phyloP scores from a whole-genome alignment of 2,888 invertebrate genomes.

The Pediacus dermestoides region DNA sequence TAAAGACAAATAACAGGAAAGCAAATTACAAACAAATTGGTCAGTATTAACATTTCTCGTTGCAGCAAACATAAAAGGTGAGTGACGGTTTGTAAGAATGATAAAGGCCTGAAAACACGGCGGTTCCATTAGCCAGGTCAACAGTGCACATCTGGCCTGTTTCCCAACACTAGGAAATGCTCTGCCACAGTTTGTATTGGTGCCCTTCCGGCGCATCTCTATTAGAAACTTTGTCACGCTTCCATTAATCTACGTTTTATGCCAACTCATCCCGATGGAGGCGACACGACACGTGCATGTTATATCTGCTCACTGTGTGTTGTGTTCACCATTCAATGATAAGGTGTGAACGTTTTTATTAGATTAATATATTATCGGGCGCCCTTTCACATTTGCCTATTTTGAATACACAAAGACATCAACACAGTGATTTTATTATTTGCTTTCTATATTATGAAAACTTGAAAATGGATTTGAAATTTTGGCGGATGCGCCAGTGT shows the following conservation, averaged over 20 bases:
- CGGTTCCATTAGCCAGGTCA: slow-evolving; percentile 45
- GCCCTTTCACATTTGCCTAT: too few relatives aligned
- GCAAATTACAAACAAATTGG: slow-evolving; percentile 5
- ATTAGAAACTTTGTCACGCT: slow-evolving; percentile 40
- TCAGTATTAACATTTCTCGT: slow-evolving; percentile 6
- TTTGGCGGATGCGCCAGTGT: too few relatives aligned
- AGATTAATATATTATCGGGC: too few relatives aligned
- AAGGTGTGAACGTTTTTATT: too few relatives aligned
- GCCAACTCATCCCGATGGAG: slow-evolving; percentile 36
- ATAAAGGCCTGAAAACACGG: slow-evolving; percentile 38
- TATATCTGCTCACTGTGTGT: slow-evolving; percentile 34
- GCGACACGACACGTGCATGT: slow-evolving; percentile 33
- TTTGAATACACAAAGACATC: too few relatives aligned
- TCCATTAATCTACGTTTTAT: slow-evolving; percentile 44
- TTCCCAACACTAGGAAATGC: slow-evolving; percentile 29
- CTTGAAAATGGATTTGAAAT: too few relatives aligned
- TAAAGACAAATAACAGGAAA: too few relatives aligned
- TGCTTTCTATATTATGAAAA: too few relatives aligned
- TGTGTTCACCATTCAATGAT: too few relatives aligned
- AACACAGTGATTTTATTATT: too few relatives aligned
- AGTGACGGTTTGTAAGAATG: slow-evolving; percentile 27
- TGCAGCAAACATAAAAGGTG: slow-evolving; percentile 22
- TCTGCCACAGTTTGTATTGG: slow-evolving; percentile 31
- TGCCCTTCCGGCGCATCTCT: slow-evolving; percentile 40
- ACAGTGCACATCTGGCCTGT: slow-evolving; percentile 38